A percentile compares a stretch with the other conserved stretches of the same genome.
Evolutionary conservation across 1,140 invertebrate species (phyloP).

Genomic region (Apis dorsata): DNA sequence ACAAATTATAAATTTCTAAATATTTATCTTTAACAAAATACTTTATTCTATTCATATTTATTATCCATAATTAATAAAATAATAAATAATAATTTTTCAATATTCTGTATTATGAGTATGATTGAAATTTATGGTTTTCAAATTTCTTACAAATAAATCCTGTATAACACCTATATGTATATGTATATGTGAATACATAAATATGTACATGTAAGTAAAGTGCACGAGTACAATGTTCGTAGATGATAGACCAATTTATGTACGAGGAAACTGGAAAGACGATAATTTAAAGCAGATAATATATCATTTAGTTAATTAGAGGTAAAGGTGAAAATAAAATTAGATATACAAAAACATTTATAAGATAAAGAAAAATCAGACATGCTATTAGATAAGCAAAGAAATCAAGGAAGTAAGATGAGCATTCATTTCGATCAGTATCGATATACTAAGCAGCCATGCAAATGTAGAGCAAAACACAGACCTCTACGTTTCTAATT

Average conservation of each 20-base stretch:
- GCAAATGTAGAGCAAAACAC: slow-evolving; percentile 27
- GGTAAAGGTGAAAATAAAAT: slow-evolving; percentile 4
- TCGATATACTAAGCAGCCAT: slow-evolving; percentile 25
- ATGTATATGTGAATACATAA: background rate
- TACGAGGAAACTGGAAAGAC: background rate
- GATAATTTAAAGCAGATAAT: background rate
- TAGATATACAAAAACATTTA: background rate
- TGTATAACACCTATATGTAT: background rate
- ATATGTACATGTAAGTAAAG: background rate
- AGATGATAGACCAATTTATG: background rate
- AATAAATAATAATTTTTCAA: too few relatives aligned
- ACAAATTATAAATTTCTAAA: too few relatives aligned
- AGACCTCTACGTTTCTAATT: background rate
- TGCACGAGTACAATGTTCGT: background rate
- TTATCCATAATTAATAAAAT: too few relatives aligned
- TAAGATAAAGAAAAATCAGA: background rate
- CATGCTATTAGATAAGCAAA: background rate
- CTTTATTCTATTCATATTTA: too few relatives aligned
- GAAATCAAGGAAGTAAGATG: background rate
- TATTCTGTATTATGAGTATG: too few relatives aligned
- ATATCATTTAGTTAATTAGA: background rate
- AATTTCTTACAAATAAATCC: background rate
- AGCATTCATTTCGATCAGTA: slow-evolving; percentile 5
- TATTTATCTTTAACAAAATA: too few relatives aligned
- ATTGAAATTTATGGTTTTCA: background rate